Conservation (phyloP, 2,888 invertebrate genomes). For the Tubulanus polymorphus region DNA sequence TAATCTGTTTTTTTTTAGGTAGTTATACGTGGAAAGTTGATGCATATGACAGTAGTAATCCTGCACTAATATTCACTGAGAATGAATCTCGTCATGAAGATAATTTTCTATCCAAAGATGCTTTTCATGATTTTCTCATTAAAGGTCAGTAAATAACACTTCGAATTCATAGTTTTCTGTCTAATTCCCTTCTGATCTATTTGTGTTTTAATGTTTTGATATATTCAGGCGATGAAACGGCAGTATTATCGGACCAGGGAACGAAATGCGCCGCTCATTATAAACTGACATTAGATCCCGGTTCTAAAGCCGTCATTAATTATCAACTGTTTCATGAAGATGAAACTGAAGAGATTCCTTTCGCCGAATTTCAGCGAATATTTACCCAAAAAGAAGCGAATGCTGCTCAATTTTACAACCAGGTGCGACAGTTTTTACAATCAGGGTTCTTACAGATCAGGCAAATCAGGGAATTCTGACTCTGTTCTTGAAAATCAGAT, state of each 20-base stretch:
- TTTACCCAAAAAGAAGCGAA: constrained; percentile 25
- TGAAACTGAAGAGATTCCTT: no score
- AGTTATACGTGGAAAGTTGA: no score
- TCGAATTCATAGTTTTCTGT: neutral
- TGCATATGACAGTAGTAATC: no score
- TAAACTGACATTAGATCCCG: constrained; percentile 31
- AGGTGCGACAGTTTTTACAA: no score
- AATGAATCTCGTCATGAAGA: constrained; percentile 46
- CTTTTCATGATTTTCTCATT: constrained; percentile 39
- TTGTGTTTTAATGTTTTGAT: neutral
- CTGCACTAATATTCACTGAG: constrained; percentile 46
- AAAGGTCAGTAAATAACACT: constrained; percentile 22
- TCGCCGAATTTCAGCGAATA: no score
- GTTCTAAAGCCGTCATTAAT: constrained; percentile 30
- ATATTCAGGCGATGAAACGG: constrained; percentile 16
- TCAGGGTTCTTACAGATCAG: no score
- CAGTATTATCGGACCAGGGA: constrained; percentile 25
- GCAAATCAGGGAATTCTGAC: no score
- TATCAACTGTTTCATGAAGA: constrained; percentile 34
- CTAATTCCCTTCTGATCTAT: neutral
- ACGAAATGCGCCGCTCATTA: constrained; percentile 47
- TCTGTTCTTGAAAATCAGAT: no score
- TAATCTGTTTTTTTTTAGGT: no score
- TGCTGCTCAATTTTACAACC: constrained; percentile 38
- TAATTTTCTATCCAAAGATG: constrained; percentile 45